Conservation (phyloP, 2,113 vertebrate species). For the Enhydra lutris region DNA sequence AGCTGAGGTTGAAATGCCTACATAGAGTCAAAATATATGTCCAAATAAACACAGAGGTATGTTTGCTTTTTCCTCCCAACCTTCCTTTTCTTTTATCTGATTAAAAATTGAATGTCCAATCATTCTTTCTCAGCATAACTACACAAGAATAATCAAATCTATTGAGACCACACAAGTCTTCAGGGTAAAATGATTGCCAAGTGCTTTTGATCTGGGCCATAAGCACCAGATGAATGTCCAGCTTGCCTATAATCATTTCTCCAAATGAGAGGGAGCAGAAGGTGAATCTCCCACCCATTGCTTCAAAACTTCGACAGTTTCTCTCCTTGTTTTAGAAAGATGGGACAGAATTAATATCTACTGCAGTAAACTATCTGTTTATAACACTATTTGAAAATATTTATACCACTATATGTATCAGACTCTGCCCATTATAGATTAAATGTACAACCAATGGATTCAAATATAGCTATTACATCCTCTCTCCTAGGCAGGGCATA, state of each 20-base stretch:
- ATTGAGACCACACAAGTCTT: background rate
- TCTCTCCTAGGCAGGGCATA: background rate
- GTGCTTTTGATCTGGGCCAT: background rate
- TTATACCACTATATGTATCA: conserved; percentile 2
- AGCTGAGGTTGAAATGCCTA: background rate
- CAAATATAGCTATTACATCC: conserved; percentile 15
- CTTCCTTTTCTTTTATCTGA: background rate
- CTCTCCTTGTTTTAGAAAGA: conserved; percentile 58
- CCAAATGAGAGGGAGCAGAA: conserved; percentile 31
- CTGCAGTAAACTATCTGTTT: conserved; percentile 32
- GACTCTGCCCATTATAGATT: conserved; percentile 35
- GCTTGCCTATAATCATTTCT: conserved; percentile 15
- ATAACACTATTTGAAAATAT: conserved; percentile 46
- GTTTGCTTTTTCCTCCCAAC: background rate
- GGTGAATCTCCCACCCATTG: background rate
- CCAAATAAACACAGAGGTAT: conserved; percentile 33
- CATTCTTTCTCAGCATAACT: conserved; percentile 31
- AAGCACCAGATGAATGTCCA: conserved; percentile 32
- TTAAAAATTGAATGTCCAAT: conserved; percentile 38
- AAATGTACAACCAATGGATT: background rate
- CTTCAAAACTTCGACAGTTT: background rate
- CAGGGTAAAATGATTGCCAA: conserved; percentile 42
- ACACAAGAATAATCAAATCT: conserved; percentile 44
- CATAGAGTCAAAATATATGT: background rate
- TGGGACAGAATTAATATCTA: conserved; percentile 32